Evolutionary conservation across 2,797 vertebrate genomes (phyloP), one percentile per base, ranked within the genome.

Genomic region (Lithobates pipiens): DNA sequence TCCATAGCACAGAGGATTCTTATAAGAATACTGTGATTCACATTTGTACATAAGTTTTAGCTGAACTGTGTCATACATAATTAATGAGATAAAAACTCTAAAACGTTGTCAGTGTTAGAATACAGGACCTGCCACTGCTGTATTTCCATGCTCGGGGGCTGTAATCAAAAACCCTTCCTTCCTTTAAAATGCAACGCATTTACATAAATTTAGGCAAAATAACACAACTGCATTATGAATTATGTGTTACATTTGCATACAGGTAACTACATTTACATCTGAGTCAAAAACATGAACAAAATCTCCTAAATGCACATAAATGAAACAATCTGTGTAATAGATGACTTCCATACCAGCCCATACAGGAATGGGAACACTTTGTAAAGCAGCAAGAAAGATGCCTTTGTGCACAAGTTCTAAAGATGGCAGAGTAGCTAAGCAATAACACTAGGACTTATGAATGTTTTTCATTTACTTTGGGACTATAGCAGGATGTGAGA

Each of bases 401-500:
- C 2, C 21, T 61, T 61, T 61, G 54, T 61, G 6, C 21, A 18
- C 54, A 61, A 61, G 21, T 21, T 61, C 18, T 61, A n/a, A 61
- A 9, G 21, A 61, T 61, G 21, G 54, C 54, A 23, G 8, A 18
- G 16, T 54, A 54, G 61, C 25, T 67, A 15, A 67, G 13, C 11
- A 67, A 3, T 25, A 29, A 29, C 65, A 27, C 10, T 15, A 67
- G 21, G 21, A 65, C n/a, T 63, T 67, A 2, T 67, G 27, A 29
- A 67, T 67, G 65, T 67, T 67, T 67, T 61, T 67, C n/a, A 67
- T 42, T n/a, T 42, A n/a, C 34, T 74, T 21, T 34, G 70, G 27
- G 36, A 46, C 39, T 16, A 25, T 15, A 67, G 65, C 65, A 67
- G 27, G 65, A 61, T 61, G 54, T 23, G 21, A 23, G 6, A n/a